Base-by-base conservation (phyloP, 1,140 invertebrate genomes). In the Calosoma granatense region DNA sequence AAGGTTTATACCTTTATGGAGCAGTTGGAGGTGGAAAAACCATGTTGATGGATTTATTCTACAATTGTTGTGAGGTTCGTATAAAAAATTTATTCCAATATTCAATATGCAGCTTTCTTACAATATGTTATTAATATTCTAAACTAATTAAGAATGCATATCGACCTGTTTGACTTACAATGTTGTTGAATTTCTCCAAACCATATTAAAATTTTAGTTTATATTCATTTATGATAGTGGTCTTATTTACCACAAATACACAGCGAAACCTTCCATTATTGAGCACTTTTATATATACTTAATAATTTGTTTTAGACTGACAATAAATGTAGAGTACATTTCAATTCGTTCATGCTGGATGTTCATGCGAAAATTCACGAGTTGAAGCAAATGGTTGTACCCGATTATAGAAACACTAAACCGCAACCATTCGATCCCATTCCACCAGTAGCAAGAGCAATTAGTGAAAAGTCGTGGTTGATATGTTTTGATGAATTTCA, bases 401-500 rank as follows among this genome's bases (percentile, higher is more conserved):
- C 82, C 61, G 80, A 86, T 62, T 74, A 77, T 53, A 77, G 74
- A 54, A 82, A 81, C 59, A 81, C 79, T 36, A 84, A 83, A 60
- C 79, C 82, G 0, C 79, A 82, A 56, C 85, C 86, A 20, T 96
- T 92, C 74, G 96, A 99, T 78, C 94, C 95, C 1, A 97, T 98
- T 60, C 84, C 87, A 30, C 88, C 91, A 30, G 92, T 99, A n/a
- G 96, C 94, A 12, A 78, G 87, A 60, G 76, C 82, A 56, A 95
- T 99, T 60, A 84, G 83, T 19, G 75, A 87, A 51, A 83, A 94
- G 67, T 82, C 89, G 17, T 95, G 90, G 87, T 75, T 99, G 14
- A 81, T 99, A 14, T 99, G 97, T 76, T 97, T 99, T 75, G 95
- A 98, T 80, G 95, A 99, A 78, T 99, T 99, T 80, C 97, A 99